phyloP scores from a whole-genome alignment of 2,888 invertebrate genomes.

The Electrophaes corylata region DNA sequence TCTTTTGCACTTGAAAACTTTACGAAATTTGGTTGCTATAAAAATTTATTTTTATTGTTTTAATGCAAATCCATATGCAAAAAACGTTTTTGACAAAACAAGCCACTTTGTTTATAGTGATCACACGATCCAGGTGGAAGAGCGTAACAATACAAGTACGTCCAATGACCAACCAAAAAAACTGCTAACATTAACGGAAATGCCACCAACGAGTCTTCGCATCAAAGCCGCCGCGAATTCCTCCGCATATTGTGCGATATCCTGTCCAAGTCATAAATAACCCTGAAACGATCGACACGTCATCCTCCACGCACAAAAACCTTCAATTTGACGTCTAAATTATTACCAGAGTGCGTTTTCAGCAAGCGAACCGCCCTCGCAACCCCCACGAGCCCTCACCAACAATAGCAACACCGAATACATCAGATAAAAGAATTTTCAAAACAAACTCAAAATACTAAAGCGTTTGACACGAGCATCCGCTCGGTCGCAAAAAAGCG shows the following conservation, averaged over 20 bases:
- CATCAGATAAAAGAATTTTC: conserved; percentile 85
- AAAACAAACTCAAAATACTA: conserved; percentile 85
- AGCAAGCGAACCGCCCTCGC: conserved; percentile 71
- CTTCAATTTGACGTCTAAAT: conserved; percentile 83
- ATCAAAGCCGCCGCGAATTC: conserved; percentile 76
- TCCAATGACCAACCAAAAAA: conserved; percentile 45
- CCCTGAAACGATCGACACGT: conserved; percentile 76
- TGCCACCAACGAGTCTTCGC: conserved; percentile 74
- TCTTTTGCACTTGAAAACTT: conserved; percentile 53
- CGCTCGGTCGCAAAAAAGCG: conserved; percentile 78
- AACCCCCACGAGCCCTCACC: conserved; percentile 70
- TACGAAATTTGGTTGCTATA: neutral
- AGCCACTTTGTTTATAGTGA: conserved; percentile 6
- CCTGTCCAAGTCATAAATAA: conserved; percentile 81
- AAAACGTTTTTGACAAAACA: neutral
- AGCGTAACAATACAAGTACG: conserved; percentile 30
- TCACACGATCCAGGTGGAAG: conserved; percentile 29
- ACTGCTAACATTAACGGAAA: conserved; percentile 70
- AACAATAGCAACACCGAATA: conserved; percentile 81
- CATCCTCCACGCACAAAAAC: conserved; percentile 68
- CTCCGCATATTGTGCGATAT: conserved; percentile 70
- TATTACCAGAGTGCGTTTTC: conserved; percentile 76
- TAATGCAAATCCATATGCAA: neutral
- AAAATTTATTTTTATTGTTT: neutral
- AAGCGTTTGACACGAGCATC: conserved; percentile 85